Base-by-base conservation (phyloP, 1,140 invertebrate species). In the Eueides isabella region DNA sequence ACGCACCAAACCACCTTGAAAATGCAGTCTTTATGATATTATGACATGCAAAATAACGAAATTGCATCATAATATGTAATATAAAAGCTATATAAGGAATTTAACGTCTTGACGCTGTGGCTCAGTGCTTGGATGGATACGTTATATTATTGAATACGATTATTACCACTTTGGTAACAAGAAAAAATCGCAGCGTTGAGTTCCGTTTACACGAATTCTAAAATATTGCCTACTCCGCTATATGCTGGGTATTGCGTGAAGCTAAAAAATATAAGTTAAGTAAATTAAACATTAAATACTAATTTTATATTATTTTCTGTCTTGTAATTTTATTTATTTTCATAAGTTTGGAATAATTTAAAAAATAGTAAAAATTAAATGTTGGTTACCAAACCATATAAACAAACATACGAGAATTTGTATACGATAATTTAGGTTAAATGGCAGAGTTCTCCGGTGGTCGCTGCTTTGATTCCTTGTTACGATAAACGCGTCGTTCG, bases 1-100 rank as follows among this genome's bases (percentile, higher is more conserved):
- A 79, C 68, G 69, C 69, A 64, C 29, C 19, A 55, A 62, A 35
- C 61, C 35, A 61, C 74, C 65, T 68, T 71, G 48, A 62, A 29
- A 48, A 63, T 44, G 68, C 68, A 29, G 62, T 48, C 31, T 61
- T 69, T 69, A 48, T 55, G 19, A 48, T 48, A 48, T 48, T 48
- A 48, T 48, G 2, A 48, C 16, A 48, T 48, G 41, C 19, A 48
- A 48, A 16, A 19, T 48, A 12, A 55, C 48, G 48, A 55, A 23
- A 55, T 26, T 55, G 23, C 48, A 26, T 55, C 48, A 26, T 55
- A 55, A 12, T 26, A 55, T 3, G 7, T 0, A 19, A n/a, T n/a
- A 2, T 2, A 2, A 9, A 11, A 11, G 12, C 12, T 38, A 38
- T 12, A 14, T 9, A 6, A 44, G 38, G 35, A 2, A n/a, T n/a